Base-by-base conservation (phyloP, 1,140 invertebrate genomes). In the Hycleus cichorii region DNA sequence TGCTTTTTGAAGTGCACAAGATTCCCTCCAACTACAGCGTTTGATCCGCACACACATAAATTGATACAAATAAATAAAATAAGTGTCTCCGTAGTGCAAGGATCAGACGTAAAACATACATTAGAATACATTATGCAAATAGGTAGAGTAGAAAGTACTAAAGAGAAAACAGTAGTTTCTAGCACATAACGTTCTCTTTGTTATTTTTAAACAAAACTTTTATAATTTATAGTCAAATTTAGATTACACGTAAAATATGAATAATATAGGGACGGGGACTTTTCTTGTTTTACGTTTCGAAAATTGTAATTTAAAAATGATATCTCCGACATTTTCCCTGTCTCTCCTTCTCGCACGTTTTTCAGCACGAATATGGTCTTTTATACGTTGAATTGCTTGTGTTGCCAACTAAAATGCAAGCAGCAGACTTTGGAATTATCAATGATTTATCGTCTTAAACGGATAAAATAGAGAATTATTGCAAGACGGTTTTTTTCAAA, bases 61-160 rank as follows among this genome's bases (percentile, higher is more conserved):
- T 62, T 62, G 60, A 27, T 43, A 58, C 56, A 59, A 55, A 58
- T 55, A 55, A 55, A 53, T 39, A 46, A 52, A 59, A 49, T 51
- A 55, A 45, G 51, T 53, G 47, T 49, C 60, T 58, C 52, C 4
- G 4, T 32, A 32, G 32, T 32, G 60, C 55, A 58, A 47, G 60
- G 60, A 58, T 62, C 56, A 55, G 60, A 62, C 60, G 49, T 54
- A 54, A 58, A 62, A 62, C 57, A 62, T 62, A 62, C 55, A 62
- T 62, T 57, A 62, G 60, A 57, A 62, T 62, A 62, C 49, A 62
- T 62, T 62, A 62, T 62, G 60, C 38, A 62, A 62, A 62, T 58
- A 52, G 39, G 24, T 47, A 57, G 32, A 42, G 59, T 5, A 32
- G 32, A 32, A 32, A 11, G 45, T 47, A 47, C 39, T 32, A 32